Evolutionary conservation across 2,888 invertebrate species (phyloP).

Genomic region (Cerceris rybyensis): DNA sequence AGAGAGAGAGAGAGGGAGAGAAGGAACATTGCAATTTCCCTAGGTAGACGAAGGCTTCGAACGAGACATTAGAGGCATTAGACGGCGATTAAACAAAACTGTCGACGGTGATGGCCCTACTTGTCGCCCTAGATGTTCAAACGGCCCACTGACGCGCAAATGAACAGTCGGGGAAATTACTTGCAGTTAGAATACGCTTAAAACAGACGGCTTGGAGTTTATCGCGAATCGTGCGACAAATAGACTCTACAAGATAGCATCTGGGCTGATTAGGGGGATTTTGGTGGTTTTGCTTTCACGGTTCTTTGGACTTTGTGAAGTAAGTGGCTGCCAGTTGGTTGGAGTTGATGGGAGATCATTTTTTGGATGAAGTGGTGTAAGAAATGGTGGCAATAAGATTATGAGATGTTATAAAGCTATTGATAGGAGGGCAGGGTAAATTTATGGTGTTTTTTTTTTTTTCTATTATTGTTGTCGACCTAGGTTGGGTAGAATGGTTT

Average conservation of each 20-base stretch:
- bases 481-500: too few relatives aligned
- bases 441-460: too few relatives aligned
- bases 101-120: conserved; percentile 46
- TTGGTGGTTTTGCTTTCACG: neutral
- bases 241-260: neutral
- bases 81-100: conserved; percentile 63
- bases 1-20: conserved; percentile 5
- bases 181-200: conserved; percentile 16
- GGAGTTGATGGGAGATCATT: too few relatives aligned
- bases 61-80: conserved; percentile 60
- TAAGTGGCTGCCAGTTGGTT: too few relatives aligned
- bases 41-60: conserved; percentile 50
- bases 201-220: conserved; percentile 25
- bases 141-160: conserved; percentile 36
- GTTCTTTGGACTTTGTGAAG: too few relatives aligned
- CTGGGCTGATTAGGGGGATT: neutral
- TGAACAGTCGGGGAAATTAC: conserved; percentile 34
- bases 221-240: conserved; percentile 16
- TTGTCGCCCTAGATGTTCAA: conserved; percentile 40
- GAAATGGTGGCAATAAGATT: too few relatives aligned
- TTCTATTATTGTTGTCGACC: too few relatives aligned
- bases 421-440: too few relatives aligned
- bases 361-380: too few relatives aligned
- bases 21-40: conserved; percentile 44
- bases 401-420: too few relatives aligned